Evolutionary conservation across 2,888 invertebrate species (phyloP), one percentile per base, ranked within the genome.

Genomic region (Unio delphinus): DNA sequence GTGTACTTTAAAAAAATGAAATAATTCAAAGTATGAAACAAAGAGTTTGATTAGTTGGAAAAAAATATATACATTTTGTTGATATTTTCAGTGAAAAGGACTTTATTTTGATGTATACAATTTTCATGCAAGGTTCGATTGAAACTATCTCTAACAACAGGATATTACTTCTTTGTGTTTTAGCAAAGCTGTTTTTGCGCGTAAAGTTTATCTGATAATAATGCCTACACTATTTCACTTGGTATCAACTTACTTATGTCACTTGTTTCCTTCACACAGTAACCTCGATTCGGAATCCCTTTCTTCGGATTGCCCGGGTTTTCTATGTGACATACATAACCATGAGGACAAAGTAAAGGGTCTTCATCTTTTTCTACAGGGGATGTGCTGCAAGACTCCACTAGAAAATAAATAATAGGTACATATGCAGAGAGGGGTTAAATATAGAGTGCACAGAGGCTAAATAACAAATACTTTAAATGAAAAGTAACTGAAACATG

Each of bases 271-370:
- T 81, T 82, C 4, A 87, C 79, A 70, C 88, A 88, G 67, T 82
- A 76, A 57, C 88, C 88, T 58, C 78, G 77, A 69, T 86, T 87
- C 8, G 86, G 86, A 57, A 83, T 77, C 60, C 80, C 82, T 60
- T 78, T 80, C 56, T 74, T 73, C 28, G 76, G 71, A 65, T 82
- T 75, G 0, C 83, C 84, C 3, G 56, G 68, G 28, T 81, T 78
- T 30, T 81, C 82, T 63, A 88, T 81, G 73, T 83, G 84, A 73
- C 88, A 88, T 64, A 83, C 76, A 67, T 85, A 86, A 30, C 88
- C 88, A 67, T 84, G 80, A 45, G 88, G 88, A 72, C 88, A 88
- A 20, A 87, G 69, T 64, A 88, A 65, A 7, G 87, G 86, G 65
- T 86, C 87, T 58, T 83, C 85, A 67, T 86, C 85, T 8, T 74